Evolutionary conservation across 2,797 vertebrate species (phyloP).

Genomic region (Australoheros facetus): DNA sequence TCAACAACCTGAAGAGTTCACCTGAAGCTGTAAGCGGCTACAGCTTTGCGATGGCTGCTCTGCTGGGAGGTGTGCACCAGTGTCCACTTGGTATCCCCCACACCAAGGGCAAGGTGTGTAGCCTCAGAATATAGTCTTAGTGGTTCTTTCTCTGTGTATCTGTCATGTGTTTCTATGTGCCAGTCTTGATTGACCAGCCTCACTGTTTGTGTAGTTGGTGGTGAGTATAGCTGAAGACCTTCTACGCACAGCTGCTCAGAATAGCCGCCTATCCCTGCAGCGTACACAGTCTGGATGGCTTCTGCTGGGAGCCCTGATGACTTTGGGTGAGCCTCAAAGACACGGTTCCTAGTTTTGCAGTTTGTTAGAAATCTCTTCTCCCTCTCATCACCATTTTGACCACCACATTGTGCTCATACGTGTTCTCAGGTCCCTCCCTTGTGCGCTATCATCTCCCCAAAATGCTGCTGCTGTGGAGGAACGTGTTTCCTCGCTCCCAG

Average conservation of each 20-base stretch:
- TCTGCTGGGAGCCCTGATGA: conserved; percentile 96
- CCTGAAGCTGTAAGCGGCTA: conserved; percentile 98
- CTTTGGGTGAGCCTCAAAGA: conserved; percentile 84
- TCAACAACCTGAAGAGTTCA: conserved; percentile 95
- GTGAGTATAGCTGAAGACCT: conserved; percentile 98
- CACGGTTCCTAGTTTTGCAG: background rate
- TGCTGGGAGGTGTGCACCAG: conserved; percentile 96
- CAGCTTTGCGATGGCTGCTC: conserved; percentile 97
- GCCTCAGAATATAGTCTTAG: background rate
- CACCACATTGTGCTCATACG: background rate
- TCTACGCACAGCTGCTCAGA: conserved; percentile 94
- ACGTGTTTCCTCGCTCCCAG: conserved; percentile 96
- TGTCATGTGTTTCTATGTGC: background rate
- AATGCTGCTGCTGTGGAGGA: conserved; percentile 97
- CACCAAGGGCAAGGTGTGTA: conserved; percentile 94
- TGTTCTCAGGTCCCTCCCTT: conserved; percentile 87
- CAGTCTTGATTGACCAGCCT: background rate
- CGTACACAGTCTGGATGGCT: conserved; percentile 98
- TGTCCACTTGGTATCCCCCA: conserved; percentile 97
- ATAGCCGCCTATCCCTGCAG: conserved; percentile 95
- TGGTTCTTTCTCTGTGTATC: background rate
- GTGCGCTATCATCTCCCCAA: conserved; percentile 98
- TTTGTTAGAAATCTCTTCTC: background rate
- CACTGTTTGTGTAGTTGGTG: conserved; percentile 86
- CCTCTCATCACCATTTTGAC: background rate